phyloP scores from a whole-genome alignment of 2,888 invertebrate genomes.

The Griposia aprilina region DNA sequence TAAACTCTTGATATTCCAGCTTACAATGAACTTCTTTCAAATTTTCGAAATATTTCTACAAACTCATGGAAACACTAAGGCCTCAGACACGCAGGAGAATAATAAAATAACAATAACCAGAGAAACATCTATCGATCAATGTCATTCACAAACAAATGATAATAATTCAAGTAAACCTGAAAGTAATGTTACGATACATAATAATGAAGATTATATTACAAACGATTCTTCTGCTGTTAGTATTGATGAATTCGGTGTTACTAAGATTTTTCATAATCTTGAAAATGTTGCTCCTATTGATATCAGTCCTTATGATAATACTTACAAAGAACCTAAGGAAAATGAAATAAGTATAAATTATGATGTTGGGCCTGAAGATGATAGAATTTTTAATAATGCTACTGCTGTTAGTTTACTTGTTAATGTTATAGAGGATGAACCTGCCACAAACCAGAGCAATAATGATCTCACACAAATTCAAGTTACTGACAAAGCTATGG shows the following conservation, averaged over 20 bases:
- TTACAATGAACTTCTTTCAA: conserved; percentile 48
- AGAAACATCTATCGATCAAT: conserved; percentile 1
- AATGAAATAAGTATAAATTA: background rate
- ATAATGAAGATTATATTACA: background rate
- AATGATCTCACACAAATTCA: background rate
- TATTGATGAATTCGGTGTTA: conserved; percentile 4
- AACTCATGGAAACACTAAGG: background rate
- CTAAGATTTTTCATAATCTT: conserved; percentile 20
- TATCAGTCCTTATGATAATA: background rate
- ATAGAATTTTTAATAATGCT: background rate
- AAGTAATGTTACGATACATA: background rate
- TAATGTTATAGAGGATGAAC: background rate
- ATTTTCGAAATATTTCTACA: conserved; percentile 26
- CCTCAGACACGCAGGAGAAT: background rate
- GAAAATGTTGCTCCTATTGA: conserved; percentile 26
- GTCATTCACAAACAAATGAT: background rate
- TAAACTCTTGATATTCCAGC: conserved; percentile 39
- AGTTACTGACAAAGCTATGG: background rate
- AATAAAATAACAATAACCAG: background rate
- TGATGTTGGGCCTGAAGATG: background rate
- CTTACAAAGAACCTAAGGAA: background rate
- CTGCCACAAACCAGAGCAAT: background rate
- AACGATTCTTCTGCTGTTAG: background rate
- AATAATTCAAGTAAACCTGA: conserved; percentile 2
- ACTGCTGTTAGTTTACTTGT: background rate